These are phyloP conservation scores for Malachius bipustulatus DNA, from an alignment of 2,888 invertebrate genomes.

Conservation along the genomic window DNA sequence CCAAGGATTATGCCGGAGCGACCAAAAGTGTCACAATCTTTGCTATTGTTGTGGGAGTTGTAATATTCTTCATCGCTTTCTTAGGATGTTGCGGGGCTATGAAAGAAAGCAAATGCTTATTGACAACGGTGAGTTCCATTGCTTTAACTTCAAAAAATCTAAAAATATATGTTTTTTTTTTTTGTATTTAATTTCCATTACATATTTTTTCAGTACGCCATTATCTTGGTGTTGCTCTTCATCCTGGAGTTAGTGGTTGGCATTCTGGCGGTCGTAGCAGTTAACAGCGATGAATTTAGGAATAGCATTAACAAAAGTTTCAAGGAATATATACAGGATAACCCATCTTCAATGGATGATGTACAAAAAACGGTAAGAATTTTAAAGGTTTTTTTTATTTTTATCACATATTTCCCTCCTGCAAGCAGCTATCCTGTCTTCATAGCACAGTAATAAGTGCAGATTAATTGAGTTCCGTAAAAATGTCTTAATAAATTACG, in stretches of 20 bases:
- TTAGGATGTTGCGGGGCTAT: conserved; percentile 29
- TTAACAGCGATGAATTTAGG: conserved; percentile 43
- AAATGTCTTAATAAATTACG: too few species aligned
- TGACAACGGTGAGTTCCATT: conserved; percentile 24
- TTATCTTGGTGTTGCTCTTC: conserved; percentile 52
- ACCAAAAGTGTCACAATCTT: conserved; percentile 9
- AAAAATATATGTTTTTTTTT: conserved; percentile 1
- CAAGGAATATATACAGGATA: too few species aligned
- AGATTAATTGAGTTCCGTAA: too few species aligned
- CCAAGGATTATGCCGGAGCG: not conserved
- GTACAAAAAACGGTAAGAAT: too few species aligned
- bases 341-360: too few species aligned
- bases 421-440: too few species aligned
- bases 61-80: conserved; percentile 27
- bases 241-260: conserved; percentile 57
- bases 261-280: conserved; percentile 49
- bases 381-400: too few species aligned
- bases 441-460: too few species aligned
- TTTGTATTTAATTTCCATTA: too few species aligned
- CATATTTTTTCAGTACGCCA: conserved; percentile 19
- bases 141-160: too few species aligned
- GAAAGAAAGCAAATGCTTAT: conserved; percentile 24
- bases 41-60: conserved; percentile 24
- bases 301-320: too few species aligned
- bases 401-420: too few species aligned